Conservation (phyloP, 2,888 invertebrate genomes). For the Rutpela maculata region DNA sequence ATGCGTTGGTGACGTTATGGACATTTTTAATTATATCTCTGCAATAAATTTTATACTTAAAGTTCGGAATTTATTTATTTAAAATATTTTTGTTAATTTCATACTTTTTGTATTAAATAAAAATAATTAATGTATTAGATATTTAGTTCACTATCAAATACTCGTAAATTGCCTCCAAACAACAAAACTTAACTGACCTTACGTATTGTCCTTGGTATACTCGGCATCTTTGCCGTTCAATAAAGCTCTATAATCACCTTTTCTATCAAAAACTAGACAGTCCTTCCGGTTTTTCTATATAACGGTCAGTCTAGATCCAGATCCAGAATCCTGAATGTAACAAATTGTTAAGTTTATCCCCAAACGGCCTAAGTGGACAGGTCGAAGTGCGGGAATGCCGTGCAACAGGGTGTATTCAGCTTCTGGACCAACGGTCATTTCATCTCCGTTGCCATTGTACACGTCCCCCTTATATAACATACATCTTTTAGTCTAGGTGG, state of each 20-base stretch:
- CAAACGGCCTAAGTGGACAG: conserved; percentile 53
- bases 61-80: too few relatives aligned
- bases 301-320: conserved; percentile 54
- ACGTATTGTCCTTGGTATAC: background rate
- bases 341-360: conserved; percentile 59
- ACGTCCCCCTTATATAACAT: conserved; percentile 52
- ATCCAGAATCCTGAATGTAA: conserved; percentile 54
- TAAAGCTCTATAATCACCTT: conserved; percentile 48
- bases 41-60: too few relatives aligned
- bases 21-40: too few relatives aligned
- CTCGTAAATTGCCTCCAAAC: background rate
- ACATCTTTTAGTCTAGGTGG: conserved; percentile 61
- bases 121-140: background rate
- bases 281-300: conserved; percentile 58
- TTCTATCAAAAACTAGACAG: conserved; percentile 57
- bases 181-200: background rate
- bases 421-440: conserved; percentile 63
- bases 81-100: too few relatives aligned
- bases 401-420: conserved; percentile 56
- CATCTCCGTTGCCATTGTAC: conserved; percentile 61
- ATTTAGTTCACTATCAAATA: background rate
- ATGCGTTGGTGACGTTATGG: too few relatives aligned
- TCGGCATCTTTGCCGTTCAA: conserved; percentile 12
- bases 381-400: conserved; percentile 51
- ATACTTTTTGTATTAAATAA: too few relatives aligned